These are phyloP conservation scores for Erpobdella octoculata DNA, from an alignment of 2,888 invertebrate species.

Conservation along the genomic window DNA sequence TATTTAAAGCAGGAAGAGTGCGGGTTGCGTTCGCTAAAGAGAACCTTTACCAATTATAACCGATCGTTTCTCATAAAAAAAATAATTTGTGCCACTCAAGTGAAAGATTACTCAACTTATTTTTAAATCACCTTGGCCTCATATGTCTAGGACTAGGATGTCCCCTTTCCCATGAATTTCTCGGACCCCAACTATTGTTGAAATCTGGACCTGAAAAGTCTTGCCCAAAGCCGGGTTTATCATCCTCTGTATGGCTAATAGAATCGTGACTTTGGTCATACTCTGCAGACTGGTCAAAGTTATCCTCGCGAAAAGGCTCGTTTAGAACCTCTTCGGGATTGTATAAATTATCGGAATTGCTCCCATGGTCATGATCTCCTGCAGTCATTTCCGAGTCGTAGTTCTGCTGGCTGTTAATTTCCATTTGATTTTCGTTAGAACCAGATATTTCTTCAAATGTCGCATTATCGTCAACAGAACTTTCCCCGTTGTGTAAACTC, in stretches of 20 bases:
- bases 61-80: too few species aligned
- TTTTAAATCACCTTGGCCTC: background rate
- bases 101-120: background rate
- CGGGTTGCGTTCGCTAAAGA: too few species aligned
- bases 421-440: background rate
- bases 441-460: background rate
- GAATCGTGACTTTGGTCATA: background rate
- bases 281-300: background rate
- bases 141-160: background rate
- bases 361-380: background rate
- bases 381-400: background rate
- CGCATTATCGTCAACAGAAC: background rate
- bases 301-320: background rate
- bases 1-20: too few species aligned
- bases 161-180: constrained; percentile 1
- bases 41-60: too few species aligned
- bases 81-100: background rate
- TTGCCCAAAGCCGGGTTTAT: background rate
- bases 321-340: constrained; percentile 1
- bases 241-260: background rate
- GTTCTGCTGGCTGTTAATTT: too few species aligned
- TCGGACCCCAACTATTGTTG: background rate
- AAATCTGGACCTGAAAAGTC: background rate
- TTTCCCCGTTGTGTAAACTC: background rate
- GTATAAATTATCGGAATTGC: background rate